Percentiles rank a stretch among this genome's conserved stretches.
These are phyloP conservation scores for Sepioteuthis lessoniana DNA, from an alignment of 2,888 invertebrate genomes.

Conservation along the genomic window DNA sequence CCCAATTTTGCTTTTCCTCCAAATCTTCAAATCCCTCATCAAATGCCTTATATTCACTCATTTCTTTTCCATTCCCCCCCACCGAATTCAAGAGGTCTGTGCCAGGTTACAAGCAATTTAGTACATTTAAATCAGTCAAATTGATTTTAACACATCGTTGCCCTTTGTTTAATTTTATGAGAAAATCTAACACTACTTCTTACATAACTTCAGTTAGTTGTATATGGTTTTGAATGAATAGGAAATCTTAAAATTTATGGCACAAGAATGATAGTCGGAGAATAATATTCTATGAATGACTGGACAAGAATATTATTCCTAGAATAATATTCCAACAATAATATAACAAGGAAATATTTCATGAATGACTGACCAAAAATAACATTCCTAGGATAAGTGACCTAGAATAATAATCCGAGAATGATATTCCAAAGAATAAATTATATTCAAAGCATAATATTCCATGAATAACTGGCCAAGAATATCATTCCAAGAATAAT, in stretches of 20 bases:
- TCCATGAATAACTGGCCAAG: too few species aligned
- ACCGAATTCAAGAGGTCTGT: background rate
- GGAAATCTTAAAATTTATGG: background rate
- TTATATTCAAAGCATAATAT: too few species aligned
- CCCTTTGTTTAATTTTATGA: background rate
- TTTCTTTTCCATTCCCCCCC: background rate
- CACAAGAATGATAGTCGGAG: too few species aligned
- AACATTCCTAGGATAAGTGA: too few species aligned
- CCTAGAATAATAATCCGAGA: too few species aligned
- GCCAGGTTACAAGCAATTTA: background rate
- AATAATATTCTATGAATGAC: too few species aligned
- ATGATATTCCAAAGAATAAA: too few species aligned
- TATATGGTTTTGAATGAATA: background rate
- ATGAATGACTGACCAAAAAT: too few species aligned
- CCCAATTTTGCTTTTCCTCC: background rate
- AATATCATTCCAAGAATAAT: too few species aligned
- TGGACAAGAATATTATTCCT: too few species aligned
- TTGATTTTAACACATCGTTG: background rate
- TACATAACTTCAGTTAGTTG: background rate
- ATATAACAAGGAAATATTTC: too few species aligned
- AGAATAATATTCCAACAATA: too few species aligned
- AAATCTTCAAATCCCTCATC: background rate
- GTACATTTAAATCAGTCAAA: background rate
- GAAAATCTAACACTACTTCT: background rate
- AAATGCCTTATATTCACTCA: background rate